phyloP scores from a whole-genome alignment of 2,888 invertebrate genomes.

The Calephelis perditalis region DNA sequence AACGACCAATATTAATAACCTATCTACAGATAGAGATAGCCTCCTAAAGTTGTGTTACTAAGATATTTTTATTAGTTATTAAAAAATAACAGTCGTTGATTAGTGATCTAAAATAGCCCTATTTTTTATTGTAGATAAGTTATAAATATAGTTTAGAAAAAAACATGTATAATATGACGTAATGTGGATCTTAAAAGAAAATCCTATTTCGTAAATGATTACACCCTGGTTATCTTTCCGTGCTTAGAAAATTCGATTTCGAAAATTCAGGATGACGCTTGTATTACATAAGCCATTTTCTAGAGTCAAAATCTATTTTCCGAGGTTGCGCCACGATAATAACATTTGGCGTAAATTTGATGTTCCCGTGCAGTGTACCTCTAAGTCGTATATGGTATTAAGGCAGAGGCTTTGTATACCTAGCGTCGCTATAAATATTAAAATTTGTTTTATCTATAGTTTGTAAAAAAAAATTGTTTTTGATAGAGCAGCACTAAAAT shows the following conservation, averaged over 20 bases:
- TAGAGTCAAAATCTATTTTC: conserved; percentile 25
- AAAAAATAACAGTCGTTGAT: too few species aligned
- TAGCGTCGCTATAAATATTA: background rate
- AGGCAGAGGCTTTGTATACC: background rate
- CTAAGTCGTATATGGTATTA: background rate
- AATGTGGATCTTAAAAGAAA: background rate
- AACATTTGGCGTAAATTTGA: conserved; percentile 18
- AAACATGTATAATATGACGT: too few species aligned
- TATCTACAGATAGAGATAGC: too few species aligned
- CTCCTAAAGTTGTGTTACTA: too few species aligned
- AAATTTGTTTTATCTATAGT: background rate
- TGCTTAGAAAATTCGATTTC: conserved; percentile 13
- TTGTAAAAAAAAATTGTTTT: too few species aligned
- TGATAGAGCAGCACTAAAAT: too few species aligned
- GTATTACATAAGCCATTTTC: conserved; percentile 26
- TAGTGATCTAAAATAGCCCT: too few species aligned
- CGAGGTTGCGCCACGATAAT: conserved; percentile 22
- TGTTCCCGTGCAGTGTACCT: background rate
- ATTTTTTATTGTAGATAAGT: too few species aligned
- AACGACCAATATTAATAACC: too few species aligned
- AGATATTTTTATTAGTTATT: too few species aligned
- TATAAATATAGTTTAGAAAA: too few species aligned
- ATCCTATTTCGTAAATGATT: conserved; percentile 1
- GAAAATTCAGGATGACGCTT: conserved; percentile 11
- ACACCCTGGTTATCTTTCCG: background rate